Base-by-base conservation (phyloP, 1,140 invertebrate species). In the Drosophila quadrilineata region DNA sequence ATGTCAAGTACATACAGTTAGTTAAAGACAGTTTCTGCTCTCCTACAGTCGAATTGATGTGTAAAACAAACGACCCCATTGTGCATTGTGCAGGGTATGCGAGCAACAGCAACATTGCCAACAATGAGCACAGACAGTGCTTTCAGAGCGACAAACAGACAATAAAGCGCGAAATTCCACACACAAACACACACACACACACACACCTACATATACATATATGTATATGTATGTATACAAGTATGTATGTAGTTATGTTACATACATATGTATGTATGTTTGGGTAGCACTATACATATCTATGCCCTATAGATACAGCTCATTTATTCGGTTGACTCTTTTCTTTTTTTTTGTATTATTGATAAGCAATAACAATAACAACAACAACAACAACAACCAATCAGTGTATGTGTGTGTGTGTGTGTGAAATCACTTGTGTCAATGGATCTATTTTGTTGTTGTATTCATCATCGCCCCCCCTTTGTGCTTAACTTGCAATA, bases 91-190 rank as follows among this genome's bases (percentile, higher is more conserved):
- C n/a, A n/a, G n/a, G n/a, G n/a, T n/a, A n/a, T n/a, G n/a, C 9
- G 40, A 33, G 29, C 50, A 58, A 71, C 10, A 72, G 38, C 41
- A 56, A 17, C 33, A 56, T 3, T 22, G 40, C 3, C 67, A 62
- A 48, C 58, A 69, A 56, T 35, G 45, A 52, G 28, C 35, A 38
- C 6, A 54, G 40, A 40, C 9, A 53, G 48, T 60, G 48, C 28
- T 54, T 19, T 14, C 45, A 63, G n/a, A n/a, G n/a, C 73, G 69
- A 77, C 64, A 49, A 69, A 58, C 69, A 36, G 71, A 75, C 75
- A 80, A 79, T 79, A 80, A 71, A 80, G 60, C 57, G 75, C 75
- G 75, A 79, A 79, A 79, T 79, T 79, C 75, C 75, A 40, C 70
- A 54, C 38, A 46, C 35, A 66, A 35, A 33, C 16, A 45, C 46